These are phyloP conservation scores for Tenthredo notha DNA, from an alignment of 2,888 invertebrate species.

Conservation along the genomic window DNA sequence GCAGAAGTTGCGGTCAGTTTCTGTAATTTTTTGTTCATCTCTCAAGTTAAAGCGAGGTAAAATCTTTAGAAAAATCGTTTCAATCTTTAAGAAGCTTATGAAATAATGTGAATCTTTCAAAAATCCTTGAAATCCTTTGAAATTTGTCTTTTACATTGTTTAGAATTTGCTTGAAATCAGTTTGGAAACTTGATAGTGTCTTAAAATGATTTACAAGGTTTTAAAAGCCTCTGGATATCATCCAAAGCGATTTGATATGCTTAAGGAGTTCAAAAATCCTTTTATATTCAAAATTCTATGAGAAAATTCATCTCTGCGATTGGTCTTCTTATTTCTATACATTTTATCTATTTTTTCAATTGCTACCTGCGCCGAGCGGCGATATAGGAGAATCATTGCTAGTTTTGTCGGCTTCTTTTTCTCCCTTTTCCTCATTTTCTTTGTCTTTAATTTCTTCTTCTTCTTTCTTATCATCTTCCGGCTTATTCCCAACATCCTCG, in stretches of 20 bases:
- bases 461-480: slow-evolving; percentile 56
- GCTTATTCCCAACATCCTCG: not conserved
- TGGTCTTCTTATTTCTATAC: too few species aligned
- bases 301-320: too few species aligned
- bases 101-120: too few species aligned
- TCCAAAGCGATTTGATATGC: not conserved
- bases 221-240: not conserved
- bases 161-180: not conserved
- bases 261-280: not conserved
- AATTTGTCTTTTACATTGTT: not conserved
- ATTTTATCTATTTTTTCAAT: not conserved
- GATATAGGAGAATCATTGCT: not conserved
- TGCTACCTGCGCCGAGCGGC: not conserved
- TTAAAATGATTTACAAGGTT: not conserved
- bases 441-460: slow-evolving; percentile 54
- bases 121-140: not conserved
- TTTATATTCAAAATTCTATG: too few species aligned
- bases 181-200: not conserved
- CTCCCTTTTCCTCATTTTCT: slow-evolving; percentile 56
- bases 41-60: not conserved
- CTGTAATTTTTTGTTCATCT: not conserved
- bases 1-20: not conserved
- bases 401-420: not conserved
- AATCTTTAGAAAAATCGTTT: too few species aligned
- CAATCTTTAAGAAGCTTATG: too few species aligned